Conservation (phyloP, 2,888 invertebrate species). For the Acrobasis repandana region DNA sequence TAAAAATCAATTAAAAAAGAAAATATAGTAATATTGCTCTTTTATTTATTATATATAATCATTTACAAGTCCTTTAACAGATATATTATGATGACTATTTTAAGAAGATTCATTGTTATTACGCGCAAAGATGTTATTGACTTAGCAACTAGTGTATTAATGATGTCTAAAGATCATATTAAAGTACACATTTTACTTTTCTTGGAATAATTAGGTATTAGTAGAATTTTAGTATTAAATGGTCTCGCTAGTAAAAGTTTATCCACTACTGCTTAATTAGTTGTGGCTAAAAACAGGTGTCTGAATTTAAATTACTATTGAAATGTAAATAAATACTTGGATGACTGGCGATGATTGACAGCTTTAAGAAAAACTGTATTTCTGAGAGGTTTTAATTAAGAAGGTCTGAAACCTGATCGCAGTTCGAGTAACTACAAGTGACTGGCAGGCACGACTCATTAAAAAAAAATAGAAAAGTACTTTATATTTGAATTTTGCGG, state of each 20-base stretch:
- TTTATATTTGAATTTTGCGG: too few species aligned
- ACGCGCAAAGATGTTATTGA: background rate
- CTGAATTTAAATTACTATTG: background rate
- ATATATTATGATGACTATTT: background rate
- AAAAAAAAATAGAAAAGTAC: too few species aligned
- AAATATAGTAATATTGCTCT: conserved; percentile 10
- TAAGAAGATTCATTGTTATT: background rate
- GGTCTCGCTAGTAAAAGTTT: background rate
- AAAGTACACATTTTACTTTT: background rate
- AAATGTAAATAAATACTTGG: background rate
- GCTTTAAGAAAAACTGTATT: background rate
- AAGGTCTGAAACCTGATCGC: background rate
- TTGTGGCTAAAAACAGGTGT: background rate
- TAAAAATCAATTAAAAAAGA: conserved; percentile 13
- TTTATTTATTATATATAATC: background rate
- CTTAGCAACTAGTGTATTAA: background rate
- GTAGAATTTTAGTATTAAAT: background rate
- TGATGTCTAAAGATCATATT: conserved; percentile 2
- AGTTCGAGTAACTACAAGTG: background rate
- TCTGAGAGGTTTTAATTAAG: background rate
- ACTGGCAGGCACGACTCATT: background rate
- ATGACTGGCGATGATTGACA: background rate
- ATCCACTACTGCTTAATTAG: background rate
- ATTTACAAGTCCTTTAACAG: background rate
- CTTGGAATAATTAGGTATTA: background rate